Evolutionary conservation across 53 echinoderm and acorn worm species (phyloP).

Genomic region (Antedon mediterranea): DNA sequence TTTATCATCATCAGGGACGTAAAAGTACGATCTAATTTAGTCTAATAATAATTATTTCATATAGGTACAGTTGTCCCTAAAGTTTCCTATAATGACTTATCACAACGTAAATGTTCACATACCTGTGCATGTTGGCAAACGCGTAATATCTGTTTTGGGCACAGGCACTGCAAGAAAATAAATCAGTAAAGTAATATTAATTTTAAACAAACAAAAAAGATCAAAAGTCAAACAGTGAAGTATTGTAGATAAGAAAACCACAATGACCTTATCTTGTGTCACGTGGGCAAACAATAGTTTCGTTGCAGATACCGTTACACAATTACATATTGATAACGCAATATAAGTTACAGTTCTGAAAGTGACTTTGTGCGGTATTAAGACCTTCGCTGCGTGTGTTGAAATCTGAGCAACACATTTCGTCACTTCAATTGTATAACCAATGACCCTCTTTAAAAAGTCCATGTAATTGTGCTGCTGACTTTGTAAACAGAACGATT

Average conservation of each 20-base stretch:
- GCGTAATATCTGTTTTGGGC: background rate
- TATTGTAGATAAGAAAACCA: too few relatives aligned
- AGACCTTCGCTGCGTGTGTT: background rate
- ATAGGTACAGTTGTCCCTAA: too few relatives aligned
- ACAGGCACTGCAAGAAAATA: slow-evolving; percentile 25
- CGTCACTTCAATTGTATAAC: background rate
- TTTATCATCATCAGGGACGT: too few relatives aligned
- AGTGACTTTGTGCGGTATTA: background rate
- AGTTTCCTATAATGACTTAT: too few relatives aligned
- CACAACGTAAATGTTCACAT: background rate
- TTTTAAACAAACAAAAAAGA: slow-evolving; percentile 1
- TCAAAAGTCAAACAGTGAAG: too few relatives aligned
- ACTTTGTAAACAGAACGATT: too few relatives aligned
- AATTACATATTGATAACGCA: background rate
- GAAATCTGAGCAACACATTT: background rate
- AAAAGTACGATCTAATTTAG: too few relatives aligned
- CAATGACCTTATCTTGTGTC: background rate
- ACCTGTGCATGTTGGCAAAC: background rate
- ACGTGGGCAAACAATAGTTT: background rate
- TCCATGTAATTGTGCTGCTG: too few relatives aligned
- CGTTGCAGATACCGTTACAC: background rate
- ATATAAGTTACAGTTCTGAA: background rate
- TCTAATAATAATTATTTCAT: too few relatives aligned
- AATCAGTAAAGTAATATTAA: background rate
- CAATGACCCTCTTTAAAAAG: background rate